Evolutionary conservation across 2,797 vertebrate species (phyloP), one percentile per base, ranked within the genome.

Genomic region (Amphiprion clarkii): DNA sequence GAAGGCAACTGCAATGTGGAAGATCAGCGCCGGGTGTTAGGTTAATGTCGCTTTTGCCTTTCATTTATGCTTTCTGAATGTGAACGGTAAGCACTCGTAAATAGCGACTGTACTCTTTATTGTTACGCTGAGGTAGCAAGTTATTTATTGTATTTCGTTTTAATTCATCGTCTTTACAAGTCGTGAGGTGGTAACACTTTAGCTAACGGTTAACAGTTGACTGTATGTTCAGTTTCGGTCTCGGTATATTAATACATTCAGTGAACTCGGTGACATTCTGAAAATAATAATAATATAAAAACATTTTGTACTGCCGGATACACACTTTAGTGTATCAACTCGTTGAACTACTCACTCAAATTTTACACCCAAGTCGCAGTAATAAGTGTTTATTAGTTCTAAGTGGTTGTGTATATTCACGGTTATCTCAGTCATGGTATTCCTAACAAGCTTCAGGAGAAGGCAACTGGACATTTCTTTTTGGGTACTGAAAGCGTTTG

Each of bases 21-120:
- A 42, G 1, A 2, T 14, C 1, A 8, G 0, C 33, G 1, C 25
- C 27, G 42, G 29, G 4, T 21, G 2, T 58, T 42, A 29, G 25
- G 2, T 70, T 31, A 49, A 59, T 51, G 7, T n/a, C 0, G 1
- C n/a, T 39, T 55, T 44, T 55, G 40, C 9, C 13, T 1, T 1
- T 16, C 0, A 54, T 77, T 61, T 54, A 31, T 53, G n/a, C 25
- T 4, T 31, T 1, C 3, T 48, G 14, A 52, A 59, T 29, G 3
- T 39, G 1, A 16, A 83, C 33, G 72, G 90, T 93, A 59, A 76
- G 84, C 0, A 9, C 25, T 3, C 10, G 25, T 3, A 1, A 62
- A 48, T 17, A 6, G 0, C 1, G 1, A 31, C 0, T 36, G 31
- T 48, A 10, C 0, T 31, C 0, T 13, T 1, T 54, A 6, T 33